Evolutionary conservation across 2,113 vertebrate genomes (phyloP), one percentile per base, ranked within the genome.

Genomic region (Erythrolamprus reginae): DNA sequence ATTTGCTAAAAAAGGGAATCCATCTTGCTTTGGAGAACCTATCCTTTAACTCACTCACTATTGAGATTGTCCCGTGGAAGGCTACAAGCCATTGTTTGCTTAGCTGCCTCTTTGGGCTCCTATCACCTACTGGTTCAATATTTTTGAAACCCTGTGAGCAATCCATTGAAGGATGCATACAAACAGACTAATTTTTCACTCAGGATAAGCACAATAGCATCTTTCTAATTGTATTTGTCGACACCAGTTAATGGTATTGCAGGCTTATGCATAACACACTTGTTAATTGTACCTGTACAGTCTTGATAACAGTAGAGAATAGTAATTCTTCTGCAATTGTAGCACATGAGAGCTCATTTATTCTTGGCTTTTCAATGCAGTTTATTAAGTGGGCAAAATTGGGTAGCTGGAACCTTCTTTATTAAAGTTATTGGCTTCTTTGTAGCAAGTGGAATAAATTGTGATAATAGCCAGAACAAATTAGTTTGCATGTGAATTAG

Each of bases 391-490:
- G 92, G 94, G 93, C 26, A 95, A 96, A 94, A 95, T 93, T 96
- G 95, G 95, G 94, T 95, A 93, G 95, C 94, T 95, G 94, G 94
- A 96, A 93, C 93, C 92, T 96, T 95, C 93, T 95, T 96, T 96
- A 96, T 95, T 96, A 96, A 96, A 95, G 92, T 95, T 96, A 96
- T 95, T 96, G 95, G 94, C 94, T 95, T 95, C 95, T 94, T 93
- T 93, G 93, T 95, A 93, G 95, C 94, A 92, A 95, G 0, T 0
- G 93, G 95, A 96, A 96, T 96, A 95, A 95, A 96, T 95, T 95
- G 94, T 94, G 94, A 95, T 96, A 96, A 96, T 96, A 95, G 95
- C 94, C 94, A 95, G 95, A 96, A 96, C 96, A 96, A 96, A 96
- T 96, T 96, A 96, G 94, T 93, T 94, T 89, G 92, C 45, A 10